A percentile compares a stretch with the other conserved stretches of the same genome.
Evolutionary conservation across 2,113 vertebrate species (phyloP).

Genomic region (Chloropsis cyanopogon): DNA sequence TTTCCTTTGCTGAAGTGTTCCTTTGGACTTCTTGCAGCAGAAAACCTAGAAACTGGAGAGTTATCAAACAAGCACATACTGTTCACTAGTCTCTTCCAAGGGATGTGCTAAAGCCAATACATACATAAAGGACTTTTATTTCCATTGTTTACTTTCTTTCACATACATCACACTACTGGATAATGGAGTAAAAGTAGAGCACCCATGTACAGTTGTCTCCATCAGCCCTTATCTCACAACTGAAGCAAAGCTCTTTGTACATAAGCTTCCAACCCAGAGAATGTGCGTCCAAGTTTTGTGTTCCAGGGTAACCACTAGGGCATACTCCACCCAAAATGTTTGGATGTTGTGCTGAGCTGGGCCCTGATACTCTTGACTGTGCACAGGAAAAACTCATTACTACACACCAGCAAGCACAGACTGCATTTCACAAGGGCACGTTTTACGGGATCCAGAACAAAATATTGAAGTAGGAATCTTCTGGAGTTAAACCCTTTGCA

Average conservation of each 20-base stretch:
- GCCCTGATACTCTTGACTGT: constrained; percentile 12
- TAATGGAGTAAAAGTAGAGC: neutral
- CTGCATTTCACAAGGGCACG: neutral
- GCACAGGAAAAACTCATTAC: constrained; percentile 2
- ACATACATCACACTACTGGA: neutral
- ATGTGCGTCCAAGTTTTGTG: constrained; percentile 19
- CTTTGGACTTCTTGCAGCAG: neutral
- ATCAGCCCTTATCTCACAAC: neutral
- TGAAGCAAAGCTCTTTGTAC: neutral
- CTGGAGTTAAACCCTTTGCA: neutral
- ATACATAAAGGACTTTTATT: neutral
- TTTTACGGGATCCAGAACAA: neutral
- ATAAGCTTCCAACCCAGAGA: neutral
- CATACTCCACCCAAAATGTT: constrained; percentile 47
- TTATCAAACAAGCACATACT: neutral
- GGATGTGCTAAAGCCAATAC: neutral
- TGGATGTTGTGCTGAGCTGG: constrained; percentile 7
- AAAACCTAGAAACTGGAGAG: neutral
- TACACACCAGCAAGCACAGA: neutral
- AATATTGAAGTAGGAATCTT: neutral
- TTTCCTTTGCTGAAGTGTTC: neutral
- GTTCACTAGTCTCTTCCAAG: neutral
- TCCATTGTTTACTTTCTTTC: neutral
- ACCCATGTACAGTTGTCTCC: neutral
- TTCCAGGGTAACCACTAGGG: constrained; percentile 43